Conservation (phyloP, 1,140 invertebrate species). For the Cherax quadricarinatus region DNA sequence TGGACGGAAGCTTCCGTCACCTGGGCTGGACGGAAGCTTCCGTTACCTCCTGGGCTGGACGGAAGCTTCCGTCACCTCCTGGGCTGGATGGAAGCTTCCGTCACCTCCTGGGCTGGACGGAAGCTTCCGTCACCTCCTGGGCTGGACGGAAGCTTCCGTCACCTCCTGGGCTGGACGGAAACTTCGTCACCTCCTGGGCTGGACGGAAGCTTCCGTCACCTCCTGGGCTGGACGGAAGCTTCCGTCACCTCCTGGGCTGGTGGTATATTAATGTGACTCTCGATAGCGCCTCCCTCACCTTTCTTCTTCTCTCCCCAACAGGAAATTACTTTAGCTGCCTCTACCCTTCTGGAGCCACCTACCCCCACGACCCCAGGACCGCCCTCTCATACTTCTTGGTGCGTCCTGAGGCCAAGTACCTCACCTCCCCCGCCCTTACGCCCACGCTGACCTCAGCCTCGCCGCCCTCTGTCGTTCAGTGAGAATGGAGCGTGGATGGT, state of each 20-base stretch:
- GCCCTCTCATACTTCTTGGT: constrained; percentile 62
- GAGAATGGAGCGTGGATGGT: neutral
- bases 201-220: too few relatives aligned
- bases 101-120: too few relatives aligned
- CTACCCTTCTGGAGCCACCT: constrained; percentile 40
- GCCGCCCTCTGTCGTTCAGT: constrained; percentile 56
- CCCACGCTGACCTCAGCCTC: constrained; percentile 33
- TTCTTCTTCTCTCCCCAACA: constrained; percentile 39
- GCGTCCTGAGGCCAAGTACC: constrained; percentile 61
- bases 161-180: too few relatives aligned
- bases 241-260: neutral
- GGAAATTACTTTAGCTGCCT: constrained; percentile 66
- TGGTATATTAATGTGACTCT: constrained; percentile 21
- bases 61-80: too few relatives aligned
- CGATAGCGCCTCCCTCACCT: constrained; percentile 46
- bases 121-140: too few relatives aligned
- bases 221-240: neutral
- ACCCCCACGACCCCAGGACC: constrained; percentile 44
- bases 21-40: too few relatives aligned
- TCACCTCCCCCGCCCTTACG: constrained; percentile 28
- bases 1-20: too few relatives aligned
- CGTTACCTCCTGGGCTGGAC: too few relatives aligned
- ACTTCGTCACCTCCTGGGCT: too few relatives aligned
- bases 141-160: too few relatives aligned
- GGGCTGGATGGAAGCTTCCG: too few relatives aligned